Conservation (phyloP, 2,113 vertebrate genomes). For the Gasterosteus nipponicus region DNA sequence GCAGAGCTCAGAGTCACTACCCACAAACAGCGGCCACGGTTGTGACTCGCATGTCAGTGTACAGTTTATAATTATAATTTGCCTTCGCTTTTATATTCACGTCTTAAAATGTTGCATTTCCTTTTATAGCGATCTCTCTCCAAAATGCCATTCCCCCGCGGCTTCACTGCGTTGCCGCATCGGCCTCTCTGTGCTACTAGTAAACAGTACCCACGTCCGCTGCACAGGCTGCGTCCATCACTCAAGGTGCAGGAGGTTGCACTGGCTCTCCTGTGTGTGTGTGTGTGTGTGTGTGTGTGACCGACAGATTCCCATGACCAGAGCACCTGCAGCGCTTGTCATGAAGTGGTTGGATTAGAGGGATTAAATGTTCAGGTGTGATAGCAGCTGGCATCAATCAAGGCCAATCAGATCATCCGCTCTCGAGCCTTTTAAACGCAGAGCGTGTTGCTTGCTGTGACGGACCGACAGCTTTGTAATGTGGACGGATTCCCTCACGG, state of each 20-base stretch:
- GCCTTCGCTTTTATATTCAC: not conserved
- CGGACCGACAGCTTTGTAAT: constrained; percentile 31
- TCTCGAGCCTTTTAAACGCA: constrained; percentile 47
- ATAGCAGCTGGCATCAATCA: constrained; percentile 60
- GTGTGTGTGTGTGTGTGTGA: constrained; percentile 9
- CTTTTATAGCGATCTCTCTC: constrained; percentile 5
- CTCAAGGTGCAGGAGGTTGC: constrained; percentile 41
- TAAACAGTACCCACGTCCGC: not conserved
- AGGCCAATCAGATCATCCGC: constrained; percentile 46
- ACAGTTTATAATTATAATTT: not conserved
- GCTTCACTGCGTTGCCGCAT: not conserved
- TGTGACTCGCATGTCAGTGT: not conserved
- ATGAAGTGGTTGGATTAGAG: constrained; percentile 56
- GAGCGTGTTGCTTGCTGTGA: constrained; percentile 24
- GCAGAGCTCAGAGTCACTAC: not conserved
- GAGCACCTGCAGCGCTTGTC: constrained; percentile 54
- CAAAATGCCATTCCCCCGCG: not conserved
- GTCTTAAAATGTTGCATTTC: not conserved
- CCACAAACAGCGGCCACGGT: too few species aligned
- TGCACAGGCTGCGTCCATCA: constrained; percentile 19
- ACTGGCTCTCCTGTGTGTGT: constrained; percentile 10
- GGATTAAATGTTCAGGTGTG: constrained; percentile 61
- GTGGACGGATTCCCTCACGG: not conserved
- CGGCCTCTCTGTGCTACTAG: not conserved
- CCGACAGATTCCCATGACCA: constrained; percentile 47